phyloP scores from a whole-genome alignment of 2,113 vertebrate genomes.

The Trochalopteron elliotii region DNA sequence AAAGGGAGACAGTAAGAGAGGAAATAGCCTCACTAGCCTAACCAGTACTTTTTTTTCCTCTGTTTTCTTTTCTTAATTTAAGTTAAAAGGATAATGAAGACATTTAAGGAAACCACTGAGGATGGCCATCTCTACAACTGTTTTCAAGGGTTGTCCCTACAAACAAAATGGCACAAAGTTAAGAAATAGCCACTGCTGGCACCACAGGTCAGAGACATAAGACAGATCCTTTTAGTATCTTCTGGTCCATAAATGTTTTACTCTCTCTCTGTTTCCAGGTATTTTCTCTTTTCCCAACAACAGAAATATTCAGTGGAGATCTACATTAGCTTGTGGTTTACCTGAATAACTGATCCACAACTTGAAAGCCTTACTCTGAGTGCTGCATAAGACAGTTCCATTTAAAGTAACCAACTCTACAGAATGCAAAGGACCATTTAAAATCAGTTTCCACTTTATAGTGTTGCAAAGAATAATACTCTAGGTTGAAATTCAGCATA shows the following conservation, averaged over 20 bases:
- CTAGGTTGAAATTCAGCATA: neutral
- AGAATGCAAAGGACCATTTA: neutral
- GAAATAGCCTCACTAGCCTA: neutral
- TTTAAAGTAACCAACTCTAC: neutral
- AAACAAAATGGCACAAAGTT: neutral
- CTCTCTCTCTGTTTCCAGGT: neutral
- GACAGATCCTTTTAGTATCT: neutral
- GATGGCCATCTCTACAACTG: neutral
- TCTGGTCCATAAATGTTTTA: neutral
- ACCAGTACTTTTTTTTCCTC: neutral
- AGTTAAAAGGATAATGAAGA: neutral
- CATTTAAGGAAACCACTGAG: neutral
- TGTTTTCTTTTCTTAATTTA: neutral
- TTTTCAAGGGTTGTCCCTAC: neutral
- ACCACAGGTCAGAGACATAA: neutral
- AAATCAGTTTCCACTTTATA: neutral
- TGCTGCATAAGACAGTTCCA: neutral
- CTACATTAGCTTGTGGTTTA: neutral
- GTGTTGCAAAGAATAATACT: constrained; percentile 9
- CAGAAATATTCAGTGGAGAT: neutral
- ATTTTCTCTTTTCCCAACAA: neutral
- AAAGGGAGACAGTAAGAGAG: neutral
- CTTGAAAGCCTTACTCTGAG: neutral
- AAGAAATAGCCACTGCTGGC: neutral
- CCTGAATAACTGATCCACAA: neutral